These are phyloP conservation scores for Xiphorhynchus erythropygius DNA, from an alignment of 2,797 vertebrate genomes.

Conservation along the genomic window DNA sequence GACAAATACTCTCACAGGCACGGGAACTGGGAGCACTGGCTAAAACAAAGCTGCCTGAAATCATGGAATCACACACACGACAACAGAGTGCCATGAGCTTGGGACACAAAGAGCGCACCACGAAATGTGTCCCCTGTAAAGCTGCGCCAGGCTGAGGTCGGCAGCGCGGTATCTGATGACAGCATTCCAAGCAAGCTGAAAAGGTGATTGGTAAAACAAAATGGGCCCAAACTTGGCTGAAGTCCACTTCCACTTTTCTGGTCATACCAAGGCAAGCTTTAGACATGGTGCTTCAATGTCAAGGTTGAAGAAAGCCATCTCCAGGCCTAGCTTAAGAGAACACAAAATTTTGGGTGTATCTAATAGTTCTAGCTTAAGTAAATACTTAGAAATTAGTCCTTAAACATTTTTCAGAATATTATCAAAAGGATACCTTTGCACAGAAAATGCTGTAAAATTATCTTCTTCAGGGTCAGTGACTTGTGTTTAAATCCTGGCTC, in stretches of 20 bases:
- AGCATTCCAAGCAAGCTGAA: slow-evolving; percentile 5
- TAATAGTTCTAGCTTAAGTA: not conserved
- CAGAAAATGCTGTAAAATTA: not conserved
- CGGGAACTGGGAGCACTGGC: not conserved
- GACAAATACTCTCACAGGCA: not conserved
- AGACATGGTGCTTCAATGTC: not conserved
- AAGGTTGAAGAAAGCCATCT: not conserved
- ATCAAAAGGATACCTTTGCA: not conserved
- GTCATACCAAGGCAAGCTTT: not conserved
- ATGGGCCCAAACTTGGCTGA: not conserved
- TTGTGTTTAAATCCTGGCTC: not conserved
- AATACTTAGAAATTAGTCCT: not conserved
- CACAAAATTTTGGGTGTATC: not conserved
- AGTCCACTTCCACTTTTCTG: not conserved
- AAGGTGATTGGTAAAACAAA: not conserved
- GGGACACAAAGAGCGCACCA: not conserved
- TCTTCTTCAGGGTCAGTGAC: not conserved
- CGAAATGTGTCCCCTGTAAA: not conserved
- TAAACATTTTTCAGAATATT: not conserved
- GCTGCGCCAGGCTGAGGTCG: not conserved
- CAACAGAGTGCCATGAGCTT: not conserved
- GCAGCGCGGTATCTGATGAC: rapidly evolving
- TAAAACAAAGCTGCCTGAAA: not conserved
- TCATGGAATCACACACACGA: not conserved
- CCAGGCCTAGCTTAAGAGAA: not conserved